A percentile compares a stretch with the other conserved stretches of the same genome.
phyloP scores from a whole-genome alignment of 2,113 vertebrate species.

The Gopherus evgoodei region DNA sequence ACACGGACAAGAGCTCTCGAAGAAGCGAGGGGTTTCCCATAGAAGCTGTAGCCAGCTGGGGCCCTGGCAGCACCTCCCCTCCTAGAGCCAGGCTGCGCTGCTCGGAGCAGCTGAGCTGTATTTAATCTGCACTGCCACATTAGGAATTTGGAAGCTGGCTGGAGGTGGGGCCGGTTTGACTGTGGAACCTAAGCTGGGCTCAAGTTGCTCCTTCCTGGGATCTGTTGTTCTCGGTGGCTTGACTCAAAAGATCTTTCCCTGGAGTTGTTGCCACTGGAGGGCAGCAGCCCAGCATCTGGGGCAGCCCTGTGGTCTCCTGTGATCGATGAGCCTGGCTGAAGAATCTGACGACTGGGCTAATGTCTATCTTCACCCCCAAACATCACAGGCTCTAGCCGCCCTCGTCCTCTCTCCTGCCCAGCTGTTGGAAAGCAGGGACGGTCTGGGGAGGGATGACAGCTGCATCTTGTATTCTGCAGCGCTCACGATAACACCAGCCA shows the following conservation, averaged over 20 bases:
- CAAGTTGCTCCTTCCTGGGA: neutral
- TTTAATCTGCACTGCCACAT: neutral
- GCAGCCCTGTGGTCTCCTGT: neutral
- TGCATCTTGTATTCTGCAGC: neutral
- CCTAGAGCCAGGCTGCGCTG: neutral
- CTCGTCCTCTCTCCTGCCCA: neutral
- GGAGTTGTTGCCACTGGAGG: neutral
- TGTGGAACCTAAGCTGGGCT: neutral
- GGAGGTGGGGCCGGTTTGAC: neutral
- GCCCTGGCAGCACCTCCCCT: neutral
- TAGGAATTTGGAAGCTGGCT: neutral
- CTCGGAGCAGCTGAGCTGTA: neutral
- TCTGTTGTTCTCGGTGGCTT: neutral
- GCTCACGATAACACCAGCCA: neutral
- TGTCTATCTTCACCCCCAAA: neutral
- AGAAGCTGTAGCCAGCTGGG: neutral
- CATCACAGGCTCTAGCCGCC: neutral
- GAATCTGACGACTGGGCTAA: neutral
- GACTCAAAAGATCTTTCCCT: neutral
- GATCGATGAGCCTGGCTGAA: neutral
- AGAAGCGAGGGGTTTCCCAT: neutral
- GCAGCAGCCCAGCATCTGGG: neutral
- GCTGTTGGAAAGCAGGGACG: neutral
- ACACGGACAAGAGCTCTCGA: neutral
- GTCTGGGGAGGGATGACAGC: neutral